phyloP scores from a whole-genome alignment of 2,113 vertebrate genomes.

The Aspiorhynchus laticeps region DNA sequence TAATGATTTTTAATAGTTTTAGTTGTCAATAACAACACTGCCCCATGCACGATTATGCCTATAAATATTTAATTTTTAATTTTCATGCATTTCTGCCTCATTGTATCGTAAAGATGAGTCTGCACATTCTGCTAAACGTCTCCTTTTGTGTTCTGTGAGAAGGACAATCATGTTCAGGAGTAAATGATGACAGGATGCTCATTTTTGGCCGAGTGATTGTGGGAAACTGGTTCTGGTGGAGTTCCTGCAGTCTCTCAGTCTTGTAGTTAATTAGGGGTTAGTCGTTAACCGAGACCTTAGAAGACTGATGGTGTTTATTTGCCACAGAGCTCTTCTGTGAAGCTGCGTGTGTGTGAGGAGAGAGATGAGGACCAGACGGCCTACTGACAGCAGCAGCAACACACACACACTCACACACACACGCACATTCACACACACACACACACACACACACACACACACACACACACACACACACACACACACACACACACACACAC shows the following conservation, averaged over 20 bases:
- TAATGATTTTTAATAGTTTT: background rate
- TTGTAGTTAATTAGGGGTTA: constrained; percentile 50
- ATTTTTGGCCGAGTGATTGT: constrained; percentile 1
- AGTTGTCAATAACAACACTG: background rate
- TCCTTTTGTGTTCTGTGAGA: background rate
- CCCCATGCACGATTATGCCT: background rate
- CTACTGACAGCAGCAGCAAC: constrained; percentile 41
- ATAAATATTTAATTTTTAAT: background rate
- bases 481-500: background rate
- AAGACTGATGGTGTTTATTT: constrained; percentile 38
- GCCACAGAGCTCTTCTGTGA: constrained; percentile 37
- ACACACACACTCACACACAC: background rate
- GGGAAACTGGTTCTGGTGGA: constrained; percentile 33
- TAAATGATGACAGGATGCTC: background rate
- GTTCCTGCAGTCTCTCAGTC: constrained; percentile 23
- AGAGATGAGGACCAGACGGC: constrained; percentile 39
- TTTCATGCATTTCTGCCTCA: background rate
- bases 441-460: background rate
- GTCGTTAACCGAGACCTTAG: constrained; percentile 22
- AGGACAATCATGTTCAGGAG: background rate
- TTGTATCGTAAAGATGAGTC: background rate
- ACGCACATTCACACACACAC: constrained; percentile 25
- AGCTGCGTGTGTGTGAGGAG: constrained; percentile 30
- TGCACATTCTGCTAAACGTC: background rate
- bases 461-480: background rate